Base-by-base conservation (phyloP, 2,888 invertebrate genomes). In the Drosophila robusta region DNA sequence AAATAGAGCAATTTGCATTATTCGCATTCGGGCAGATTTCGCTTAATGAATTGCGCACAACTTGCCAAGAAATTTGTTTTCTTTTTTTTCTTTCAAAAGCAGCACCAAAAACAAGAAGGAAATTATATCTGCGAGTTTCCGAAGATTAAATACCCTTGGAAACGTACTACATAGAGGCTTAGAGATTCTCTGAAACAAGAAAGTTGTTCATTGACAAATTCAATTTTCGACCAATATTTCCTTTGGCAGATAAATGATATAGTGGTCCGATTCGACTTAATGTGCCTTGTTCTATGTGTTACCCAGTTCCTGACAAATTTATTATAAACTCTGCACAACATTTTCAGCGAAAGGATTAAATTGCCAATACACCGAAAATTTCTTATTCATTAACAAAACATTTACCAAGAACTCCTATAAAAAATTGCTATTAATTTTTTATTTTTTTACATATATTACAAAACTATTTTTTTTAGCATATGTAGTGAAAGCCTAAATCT, bases 1-100 rank as follows among this genome's bases (percentile, higher is more conserved):
- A 82, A 82, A 86, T 82, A 82, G 83, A 82, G 86, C 86, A 82
- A 82, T 82, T 82, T 82, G 78, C 82, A 82, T 82, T 86, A 82
- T 82, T 86, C 83, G 75, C 82, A 86, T 85, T 82, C 86, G 65
- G 52, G 69, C 60, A 64, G 81, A 81, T 77, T 84, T 81, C 78
- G 67, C 67, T 83, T 82, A 82, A 82, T 82, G 82, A 82, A 82
- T 82, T 82, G 82, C 86, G 44, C 80, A 69, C 80, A 86, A 80
- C 70, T 82, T 86, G 82, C 86, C 80, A 82, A 85, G 78, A 80
- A 67, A 67, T 72, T 75, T 3, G 9, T 2, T 29, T 29, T 8
- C 51, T 46, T 60, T 42, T 9, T 29, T 29, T 46, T 62, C 34
- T 46, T 41, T 45, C n/a, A 58, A 24, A 39, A 50, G 16, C 44